Conservation (phyloP, 2,797 vertebrate species). For the Rhinoraja longicauda region DNA sequence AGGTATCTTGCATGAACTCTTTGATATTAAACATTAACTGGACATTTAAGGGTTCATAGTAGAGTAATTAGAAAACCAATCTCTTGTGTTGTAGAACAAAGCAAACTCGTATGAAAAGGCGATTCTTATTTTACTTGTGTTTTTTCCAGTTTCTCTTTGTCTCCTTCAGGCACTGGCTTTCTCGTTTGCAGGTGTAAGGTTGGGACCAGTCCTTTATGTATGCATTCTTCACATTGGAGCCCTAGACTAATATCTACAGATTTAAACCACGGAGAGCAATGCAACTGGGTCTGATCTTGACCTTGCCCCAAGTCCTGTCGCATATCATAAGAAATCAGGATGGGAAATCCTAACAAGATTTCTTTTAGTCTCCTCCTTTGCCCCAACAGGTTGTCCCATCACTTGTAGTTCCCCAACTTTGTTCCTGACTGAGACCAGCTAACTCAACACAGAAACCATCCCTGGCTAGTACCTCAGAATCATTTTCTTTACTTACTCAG, state of each 20-base stretch:
- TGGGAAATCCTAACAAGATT: background rate
- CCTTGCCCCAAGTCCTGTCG: background rate
- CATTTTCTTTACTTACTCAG: constrained; percentile 1
- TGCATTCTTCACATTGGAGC: constrained; percentile 6
- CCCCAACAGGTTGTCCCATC: background rate
- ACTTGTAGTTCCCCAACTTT: background rate
- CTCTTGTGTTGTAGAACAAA: background rate
- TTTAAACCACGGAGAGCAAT: background rate
- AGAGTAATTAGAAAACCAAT: too few species aligned
- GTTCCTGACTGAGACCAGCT: background rate
- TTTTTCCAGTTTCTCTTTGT: constrained; percentile 29
- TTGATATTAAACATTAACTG: background rate
- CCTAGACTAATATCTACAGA: background rate
- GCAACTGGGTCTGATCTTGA: background rate
- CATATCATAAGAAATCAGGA: background rate
- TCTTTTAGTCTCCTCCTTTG: background rate
- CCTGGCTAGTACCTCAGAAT: background rate
- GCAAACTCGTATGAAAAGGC: constrained; percentile 3
- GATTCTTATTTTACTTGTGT: constrained; percentile 15
- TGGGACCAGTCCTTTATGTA: background rate
- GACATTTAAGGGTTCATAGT: background rate
- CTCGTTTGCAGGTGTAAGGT: constrained; percentile 11
- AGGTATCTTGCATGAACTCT: background rate
- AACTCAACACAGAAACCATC: background rate
- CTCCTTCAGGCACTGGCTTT: constrained; percentile 27